Percentiles rank a stretch among this genome's conserved stretches.
Evolutionary conservation across 1,140 invertebrate genomes (phyloP).

Genomic region (Belonocnema kinseyi): DNA sequence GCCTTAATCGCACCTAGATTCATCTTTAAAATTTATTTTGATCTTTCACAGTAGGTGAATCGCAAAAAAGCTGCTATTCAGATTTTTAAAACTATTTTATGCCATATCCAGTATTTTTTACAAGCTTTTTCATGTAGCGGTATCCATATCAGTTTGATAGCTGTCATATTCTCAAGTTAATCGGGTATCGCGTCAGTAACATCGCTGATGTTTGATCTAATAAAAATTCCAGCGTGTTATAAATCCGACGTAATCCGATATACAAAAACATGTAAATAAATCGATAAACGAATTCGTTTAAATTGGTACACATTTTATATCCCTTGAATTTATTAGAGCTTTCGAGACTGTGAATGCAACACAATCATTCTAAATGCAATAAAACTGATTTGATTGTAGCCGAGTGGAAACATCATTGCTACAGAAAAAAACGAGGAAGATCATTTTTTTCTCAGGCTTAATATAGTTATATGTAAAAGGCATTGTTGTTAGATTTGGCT

Average conservation of each 20-base stretch:
- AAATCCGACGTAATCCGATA: not conserved
- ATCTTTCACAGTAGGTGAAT: too few species aligned
- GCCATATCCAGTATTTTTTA: conserved; percentile 1
- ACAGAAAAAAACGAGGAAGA: too few species aligned
- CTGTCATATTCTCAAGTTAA: conserved; percentile 15
- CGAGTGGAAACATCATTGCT: too few species aligned
- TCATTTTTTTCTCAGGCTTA: too few species aligned
- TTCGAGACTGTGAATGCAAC: not conserved
- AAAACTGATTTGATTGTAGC: too few species aligned
- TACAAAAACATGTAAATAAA: not conserved
- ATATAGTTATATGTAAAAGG: too few species aligned
- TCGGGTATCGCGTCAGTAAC: not conserved
- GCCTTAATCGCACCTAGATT: too few species aligned
- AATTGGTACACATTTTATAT: not conserved
- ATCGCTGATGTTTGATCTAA: not conserved
- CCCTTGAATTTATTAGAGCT: not conserved
- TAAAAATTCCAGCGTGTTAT: not conserved
- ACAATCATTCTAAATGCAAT: too few species aligned
- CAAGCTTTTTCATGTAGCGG: not conserved
- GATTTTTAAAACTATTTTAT: too few species aligned
- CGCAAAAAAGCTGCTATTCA: too few species aligned
- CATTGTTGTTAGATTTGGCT: too few species aligned
- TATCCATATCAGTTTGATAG: conserved; percentile 14
- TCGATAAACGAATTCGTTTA: not conserved
- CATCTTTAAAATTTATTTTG: too few species aligned